Evolutionary conservation across 2,888 invertebrate species (phyloP).

Genomic region (Adelphocoris suturalis): DNA sequence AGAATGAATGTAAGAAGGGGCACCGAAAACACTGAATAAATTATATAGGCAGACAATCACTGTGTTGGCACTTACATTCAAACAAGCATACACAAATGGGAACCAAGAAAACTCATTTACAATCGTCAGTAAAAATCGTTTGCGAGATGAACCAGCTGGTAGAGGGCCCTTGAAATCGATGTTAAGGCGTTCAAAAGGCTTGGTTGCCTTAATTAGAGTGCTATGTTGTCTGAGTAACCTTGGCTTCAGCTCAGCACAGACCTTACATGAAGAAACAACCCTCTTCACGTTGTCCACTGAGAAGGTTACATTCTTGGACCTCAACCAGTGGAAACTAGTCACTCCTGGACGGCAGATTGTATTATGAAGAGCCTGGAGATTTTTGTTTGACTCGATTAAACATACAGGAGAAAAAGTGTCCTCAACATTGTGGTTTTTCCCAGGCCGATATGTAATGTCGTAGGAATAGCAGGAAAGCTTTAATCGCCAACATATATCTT

Average conservation of each 20-base stretch:
- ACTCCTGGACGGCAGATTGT: conserved; percentile 72
- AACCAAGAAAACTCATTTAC: conserved; percentile 54
- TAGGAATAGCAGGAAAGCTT: not conserved
- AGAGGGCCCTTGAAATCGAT: no score
- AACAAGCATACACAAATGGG: conserved; percentile 71
- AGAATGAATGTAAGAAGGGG: no score
- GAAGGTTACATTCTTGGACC: conserved; percentile 72
- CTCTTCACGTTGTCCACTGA: conserved; percentile 71
- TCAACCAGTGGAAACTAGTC: conserved; percentile 74
- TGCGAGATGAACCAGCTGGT: not conserved
- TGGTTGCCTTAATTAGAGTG: no score
- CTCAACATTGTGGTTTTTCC: no score
- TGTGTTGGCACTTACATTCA: conserved; percentile 70
- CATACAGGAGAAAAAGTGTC: conserved; percentile 43
- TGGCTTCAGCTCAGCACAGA: no score
- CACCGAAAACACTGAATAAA: no score
- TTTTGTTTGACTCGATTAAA: conserved; percentile 7
- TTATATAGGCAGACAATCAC: conserved; percentile 73
- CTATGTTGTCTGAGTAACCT: no score
- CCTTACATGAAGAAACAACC: no score
- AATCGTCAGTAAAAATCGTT: conserved; percentile 15
- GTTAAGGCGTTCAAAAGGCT: no score
- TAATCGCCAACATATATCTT: conserved; percentile 23
- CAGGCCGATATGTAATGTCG: no score
- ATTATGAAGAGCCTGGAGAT: conserved; percentile 51